phyloP scores from a whole-genome alignment of 2,888 invertebrate species.

The Mythimna impura region DNA sequence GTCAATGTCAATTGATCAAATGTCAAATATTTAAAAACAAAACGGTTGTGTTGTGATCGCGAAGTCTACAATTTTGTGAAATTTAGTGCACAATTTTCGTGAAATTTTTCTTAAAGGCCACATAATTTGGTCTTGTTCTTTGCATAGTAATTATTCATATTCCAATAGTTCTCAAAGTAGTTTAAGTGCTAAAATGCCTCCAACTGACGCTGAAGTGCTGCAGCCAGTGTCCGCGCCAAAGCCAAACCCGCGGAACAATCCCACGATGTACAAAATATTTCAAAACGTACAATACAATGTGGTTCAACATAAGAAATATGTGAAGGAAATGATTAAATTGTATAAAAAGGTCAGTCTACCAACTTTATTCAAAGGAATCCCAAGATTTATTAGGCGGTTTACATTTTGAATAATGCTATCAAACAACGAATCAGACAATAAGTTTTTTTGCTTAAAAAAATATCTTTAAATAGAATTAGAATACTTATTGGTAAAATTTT shows the following conservation, averaged over 20 bases:
- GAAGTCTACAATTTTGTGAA: background rate
- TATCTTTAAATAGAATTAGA: too few species aligned
- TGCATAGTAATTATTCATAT: background rate
- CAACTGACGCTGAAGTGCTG: slow-evolving; percentile 73
- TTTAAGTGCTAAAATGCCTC: slow-evolving; percentile 72
- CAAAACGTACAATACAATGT: slow-evolving; percentile 92
- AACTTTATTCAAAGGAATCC: background rate
- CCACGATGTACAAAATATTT: slow-evolving; percentile 90
- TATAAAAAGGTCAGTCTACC: slow-evolving; percentile 90
- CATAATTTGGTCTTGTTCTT: background rate
- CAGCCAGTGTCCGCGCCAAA: slow-evolving; percentile 70
- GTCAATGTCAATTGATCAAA: background rate
- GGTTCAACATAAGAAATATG: slow-evolving; percentile 92
- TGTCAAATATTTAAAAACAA: slow-evolving; percentile 40
- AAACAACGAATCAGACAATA: too few species aligned
- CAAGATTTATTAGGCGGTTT: background rate
- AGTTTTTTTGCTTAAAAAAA: too few species aligned
- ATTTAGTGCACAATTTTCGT: background rate
- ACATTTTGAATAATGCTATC: background rate
- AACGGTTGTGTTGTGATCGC: slow-evolving; percentile 45
- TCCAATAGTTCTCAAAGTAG: background rate
- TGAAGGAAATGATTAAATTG: slow-evolving; percentile 91
- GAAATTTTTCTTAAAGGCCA: background rate
- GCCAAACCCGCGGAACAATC: slow-evolving; percentile 85
- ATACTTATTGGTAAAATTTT: too few species aligned